A percentile compares a stretch with the other conserved stretches of the same genome.
These are phyloP conservation scores for Brachyhypopomus occidentalis DNA, from an alignment of 2,113 vertebrate genomes.

Conservation along the genomic window DNA sequence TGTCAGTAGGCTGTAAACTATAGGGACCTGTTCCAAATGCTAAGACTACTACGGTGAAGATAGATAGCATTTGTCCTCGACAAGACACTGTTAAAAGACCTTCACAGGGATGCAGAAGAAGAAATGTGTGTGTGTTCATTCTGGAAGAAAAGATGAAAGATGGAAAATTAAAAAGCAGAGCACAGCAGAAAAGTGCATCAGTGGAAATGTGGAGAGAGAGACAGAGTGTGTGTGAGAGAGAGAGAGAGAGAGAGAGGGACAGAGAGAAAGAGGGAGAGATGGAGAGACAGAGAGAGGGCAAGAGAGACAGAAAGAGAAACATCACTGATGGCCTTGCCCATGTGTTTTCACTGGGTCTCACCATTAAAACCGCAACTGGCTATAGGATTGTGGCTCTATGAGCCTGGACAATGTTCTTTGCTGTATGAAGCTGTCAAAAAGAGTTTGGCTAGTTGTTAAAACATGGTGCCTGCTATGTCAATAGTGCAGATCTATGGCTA, in stretches of 20 bases:
- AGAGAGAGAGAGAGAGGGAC: background rate
- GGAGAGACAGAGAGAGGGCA: background rate
- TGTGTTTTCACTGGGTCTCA: conserved; percentile 75
- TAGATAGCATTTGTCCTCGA: background rate
- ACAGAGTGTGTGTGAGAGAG: conserved; percentile 3
- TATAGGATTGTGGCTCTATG: conserved; percentile 64
- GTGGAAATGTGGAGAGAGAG: conserved; percentile 1
- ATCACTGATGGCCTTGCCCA: conserved; percentile 62
- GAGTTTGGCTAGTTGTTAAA: conserved; percentile 66
- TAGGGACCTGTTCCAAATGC: conserved; percentile 44
- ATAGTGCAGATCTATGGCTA: conserved; percentile 39
- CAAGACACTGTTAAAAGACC: background rate
- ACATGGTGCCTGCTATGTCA: conserved; percentile 64
- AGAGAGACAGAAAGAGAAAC: background rate
- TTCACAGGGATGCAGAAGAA: background rate
- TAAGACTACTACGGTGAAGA: background rate
- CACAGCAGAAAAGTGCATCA: background rate
- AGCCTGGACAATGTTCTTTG: conserved; percentile 67
- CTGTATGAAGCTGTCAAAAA: conserved; percentile 73
- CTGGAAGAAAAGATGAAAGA: background rate
- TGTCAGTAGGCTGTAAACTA: conserved; percentile 29
- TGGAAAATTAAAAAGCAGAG: background rate
- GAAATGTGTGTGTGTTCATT: background rate
- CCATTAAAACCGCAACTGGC: conserved; percentile 75
- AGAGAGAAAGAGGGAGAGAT: background rate